Conservation (phyloP, 2,113 vertebrate genomes). For the Vimba vimba region DNA sequence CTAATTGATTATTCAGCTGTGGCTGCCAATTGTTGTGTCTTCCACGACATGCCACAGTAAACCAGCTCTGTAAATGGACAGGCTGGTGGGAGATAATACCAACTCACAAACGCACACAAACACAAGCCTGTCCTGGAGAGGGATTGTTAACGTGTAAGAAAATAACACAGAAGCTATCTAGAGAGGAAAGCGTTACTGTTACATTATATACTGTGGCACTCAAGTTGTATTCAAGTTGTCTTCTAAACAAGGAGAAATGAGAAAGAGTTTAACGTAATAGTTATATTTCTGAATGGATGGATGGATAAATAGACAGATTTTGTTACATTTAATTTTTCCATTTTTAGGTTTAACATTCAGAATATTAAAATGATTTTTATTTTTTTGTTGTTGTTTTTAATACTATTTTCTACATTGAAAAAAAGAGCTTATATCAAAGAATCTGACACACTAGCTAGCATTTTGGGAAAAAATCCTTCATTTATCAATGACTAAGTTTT, state of each 20-base stretch:
- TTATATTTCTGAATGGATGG: neutral
- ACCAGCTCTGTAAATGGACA: slow-evolving; percentile 36
- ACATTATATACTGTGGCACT: neutral
- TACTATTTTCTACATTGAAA: no score
- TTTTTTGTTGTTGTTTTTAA: neutral
- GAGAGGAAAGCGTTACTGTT: neutral
- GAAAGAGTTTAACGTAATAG: neutral
- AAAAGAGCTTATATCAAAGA: no score
- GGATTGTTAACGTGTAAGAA: slow-evolving; percentile 26
- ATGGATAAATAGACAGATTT: no score
- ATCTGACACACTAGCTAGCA: no score
- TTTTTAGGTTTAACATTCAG: neutral
- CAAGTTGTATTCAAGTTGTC: neutral
- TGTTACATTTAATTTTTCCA: neutral
- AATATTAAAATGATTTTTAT: no score
- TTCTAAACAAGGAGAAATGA: neutral
- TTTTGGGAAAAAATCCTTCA: neutral
- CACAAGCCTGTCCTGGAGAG: slow-evolving; percentile 11
- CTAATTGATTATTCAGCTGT: slow-evolving; percentile 37
- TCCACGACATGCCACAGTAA: slow-evolving; percentile 26
- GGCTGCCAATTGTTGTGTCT: slow-evolving; percentile 35
- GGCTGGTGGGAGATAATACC: slow-evolving; percentile 45
- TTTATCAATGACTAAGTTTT: neutral
- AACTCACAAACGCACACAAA: slow-evolving; percentile 20
- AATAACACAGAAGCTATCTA: slow-evolving; percentile 22